A percentile compares a stretch with the other conserved stretches of the same genome.
Evolutionary conservation across 2,797 vertebrate species (phyloP).

Genomic region (Gymnopithys bicolor): DNA sequence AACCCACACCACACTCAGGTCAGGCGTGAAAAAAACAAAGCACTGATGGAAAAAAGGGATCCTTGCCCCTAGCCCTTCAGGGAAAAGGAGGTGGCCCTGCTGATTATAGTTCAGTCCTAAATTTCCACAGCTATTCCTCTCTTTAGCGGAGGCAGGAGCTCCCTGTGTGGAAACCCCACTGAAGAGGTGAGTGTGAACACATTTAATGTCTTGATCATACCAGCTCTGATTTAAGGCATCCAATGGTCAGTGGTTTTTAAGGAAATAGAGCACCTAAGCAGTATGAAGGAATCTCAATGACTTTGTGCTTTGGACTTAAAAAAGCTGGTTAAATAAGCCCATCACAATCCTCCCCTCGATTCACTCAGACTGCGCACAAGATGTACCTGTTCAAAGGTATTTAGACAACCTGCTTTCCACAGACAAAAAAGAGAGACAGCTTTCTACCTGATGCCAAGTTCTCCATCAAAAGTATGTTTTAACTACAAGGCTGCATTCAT

Average conservation of each 20-base stretch:
- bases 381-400: not conserved
- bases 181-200: constrained; percentile 3
- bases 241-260: not conserved
- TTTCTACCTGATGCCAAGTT: not conserved
- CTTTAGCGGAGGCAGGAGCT: not conserved
- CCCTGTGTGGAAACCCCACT: not conserved
- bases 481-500: not conserved
- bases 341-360: rapidly evolving
- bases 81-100: not conserved
- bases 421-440: not conserved
- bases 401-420: not conserved
- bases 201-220: not conserved
- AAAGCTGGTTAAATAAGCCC: not conserved
- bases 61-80: not conserved
- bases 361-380: not conserved
- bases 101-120: constrained; percentile 16
- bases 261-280: not conserved
- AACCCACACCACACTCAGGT: not conserved
- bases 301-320: not conserved
- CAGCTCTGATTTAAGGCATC: not conserved
- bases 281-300: not conserved
- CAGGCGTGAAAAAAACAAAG: constrained; percentile 1
- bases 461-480: not conserved
- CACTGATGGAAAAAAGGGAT: not conserved
- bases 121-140: constrained; percentile 15